phyloP scores from a whole-genome alignment of 2,113 vertebrate species.

The Rattus rattus region DNA sequence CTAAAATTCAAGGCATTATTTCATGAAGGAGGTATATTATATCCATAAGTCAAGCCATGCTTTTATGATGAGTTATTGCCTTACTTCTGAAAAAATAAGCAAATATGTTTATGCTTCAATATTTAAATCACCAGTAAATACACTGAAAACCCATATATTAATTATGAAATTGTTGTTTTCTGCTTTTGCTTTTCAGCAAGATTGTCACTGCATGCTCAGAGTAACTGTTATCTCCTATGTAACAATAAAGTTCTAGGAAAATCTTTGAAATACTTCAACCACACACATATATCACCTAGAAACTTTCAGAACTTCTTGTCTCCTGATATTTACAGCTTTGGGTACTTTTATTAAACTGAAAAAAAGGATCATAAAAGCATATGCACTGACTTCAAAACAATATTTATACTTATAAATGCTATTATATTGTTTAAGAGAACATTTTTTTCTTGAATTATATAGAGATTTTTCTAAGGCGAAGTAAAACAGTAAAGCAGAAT shows the following conservation, averaged over 20 bases:
- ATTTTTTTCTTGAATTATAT: slow-evolving; percentile 18
- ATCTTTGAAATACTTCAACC: slow-evolving; percentile 40
- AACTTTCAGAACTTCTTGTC: slow-evolving; percentile 20
- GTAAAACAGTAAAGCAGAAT: slow-evolving; percentile 9
- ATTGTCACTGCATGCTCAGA: not conserved
- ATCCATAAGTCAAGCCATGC: slow-evolving; percentile 49
- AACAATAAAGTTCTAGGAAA: slow-evolving; percentile 24
- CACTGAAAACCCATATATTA: not conserved
- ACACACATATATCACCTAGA: slow-evolving; percentile 56
- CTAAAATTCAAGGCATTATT: slow-evolving; percentile 86
- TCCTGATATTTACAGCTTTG: slow-evolving; percentile 53
- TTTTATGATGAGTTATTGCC: slow-evolving; percentile 59
- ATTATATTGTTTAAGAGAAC: not conserved
- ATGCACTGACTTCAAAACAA: slow-evolving; percentile 39
- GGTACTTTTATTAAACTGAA: slow-evolving; percentile 58
- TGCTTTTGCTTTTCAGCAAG: slow-evolving; percentile 23
- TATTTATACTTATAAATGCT: slow-evolving; percentile 53
- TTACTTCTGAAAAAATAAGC: slow-evolving; percentile 29
- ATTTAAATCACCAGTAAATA: not conserved
- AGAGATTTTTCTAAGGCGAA: not conserved
- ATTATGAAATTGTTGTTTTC: slow-evolving; percentile 10
- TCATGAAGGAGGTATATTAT: slow-evolving; percentile 79
- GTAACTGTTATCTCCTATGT: not conserved
- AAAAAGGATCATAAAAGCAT: slow-evolving; percentile 46
- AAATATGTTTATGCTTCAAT: not conserved